phyloP scores from a whole-genome alignment of 2,888 invertebrate genomes.

The Drosophila leonis region DNA sequence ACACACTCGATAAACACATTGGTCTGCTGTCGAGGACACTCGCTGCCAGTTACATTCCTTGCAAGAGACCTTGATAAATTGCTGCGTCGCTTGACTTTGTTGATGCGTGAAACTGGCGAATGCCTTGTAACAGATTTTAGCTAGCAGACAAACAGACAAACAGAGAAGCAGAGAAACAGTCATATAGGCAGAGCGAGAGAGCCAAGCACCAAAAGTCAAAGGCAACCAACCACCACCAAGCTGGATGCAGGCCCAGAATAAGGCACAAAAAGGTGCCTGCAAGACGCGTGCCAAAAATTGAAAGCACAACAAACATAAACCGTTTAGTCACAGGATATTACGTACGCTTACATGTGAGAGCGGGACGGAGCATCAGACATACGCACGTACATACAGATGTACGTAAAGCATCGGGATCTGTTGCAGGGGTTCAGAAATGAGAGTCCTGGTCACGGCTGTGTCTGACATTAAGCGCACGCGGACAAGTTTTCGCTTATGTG shows the following conservation, averaged over 20 bases:
- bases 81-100: slow-evolving; percentile 61
- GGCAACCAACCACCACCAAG: slow-evolving; percentile 69
- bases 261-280: slow-evolving; percentile 52
- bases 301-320: slow-evolving; percentile 85
- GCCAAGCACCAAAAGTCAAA: slow-evolving; percentile 56
- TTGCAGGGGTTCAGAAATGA: slow-evolving; percentile 4
- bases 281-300: slow-evolving; percentile 79
- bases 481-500: slow-evolving; percentile 8
- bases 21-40: slow-evolving; percentile 75
- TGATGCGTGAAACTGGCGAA: slow-evolving; percentile 71
- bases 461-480: slow-evolving; percentile 55
- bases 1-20: slow-evolving; percentile 11
- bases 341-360: slow-evolving; percentile 81
- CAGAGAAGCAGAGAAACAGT: slow-evolving; percentile 45
- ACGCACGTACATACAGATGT: slow-evolving; percentile 1
- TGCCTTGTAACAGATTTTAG: slow-evolving; percentile 81
- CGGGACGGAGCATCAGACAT: slow-evolving; percentile 21
- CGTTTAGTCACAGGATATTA: slow-evolving; percentile 86
- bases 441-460: slow-evolving; percentile 3
- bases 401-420: slow-evolving; percentile 14
- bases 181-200: slow-evolving; percentile 19
- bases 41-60: slow-evolving; percentile 56
- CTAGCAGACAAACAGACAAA: slow-evolving; percentile 53
- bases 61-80: slow-evolving; percentile 79
- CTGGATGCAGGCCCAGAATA: slow-evolving; percentile 18